Conservation (phyloP, 2,888 invertebrate genomes). For the Chloroclystis v-ata region DNA sequence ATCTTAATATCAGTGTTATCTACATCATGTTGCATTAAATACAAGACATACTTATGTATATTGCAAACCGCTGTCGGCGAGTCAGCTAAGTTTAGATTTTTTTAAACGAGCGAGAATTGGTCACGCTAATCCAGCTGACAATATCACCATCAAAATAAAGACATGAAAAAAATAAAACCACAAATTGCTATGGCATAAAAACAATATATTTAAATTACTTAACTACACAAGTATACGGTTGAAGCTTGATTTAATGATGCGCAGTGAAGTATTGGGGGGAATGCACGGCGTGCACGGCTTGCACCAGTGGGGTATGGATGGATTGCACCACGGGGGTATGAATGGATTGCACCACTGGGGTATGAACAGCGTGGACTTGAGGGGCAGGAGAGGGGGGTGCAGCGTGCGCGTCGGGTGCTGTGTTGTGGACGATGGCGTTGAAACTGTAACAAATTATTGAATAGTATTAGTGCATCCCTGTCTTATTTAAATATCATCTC, state of each 20-base stretch:
- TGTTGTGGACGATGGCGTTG: constrained; percentile 61
- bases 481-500: too few relatives aligned
- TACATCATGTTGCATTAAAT: too few relatives aligned
- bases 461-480: too few relatives aligned
- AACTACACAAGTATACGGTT: constrained; percentile 17
- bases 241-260: constrained; percentile 46
- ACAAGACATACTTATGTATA: too few relatives aligned
- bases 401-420: constrained; percentile 29
- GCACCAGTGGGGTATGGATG: constrained; percentile 36
- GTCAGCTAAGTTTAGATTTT: too few relatives aligned
- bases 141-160: too few relatives aligned
- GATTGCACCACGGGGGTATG: constrained; percentile 31
- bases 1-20: too few relatives aligned
- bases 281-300: constrained; percentile 32
- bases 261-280: constrained; percentile 44
- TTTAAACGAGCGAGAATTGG: too few relatives aligned
- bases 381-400: constrained; percentile 22
- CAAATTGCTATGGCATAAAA: constrained; percentile 19
- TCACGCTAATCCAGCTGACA: too few relatives aligned
- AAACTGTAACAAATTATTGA: constrained; percentile 46
- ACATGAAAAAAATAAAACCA: constrained; percentile 6
- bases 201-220: constrained; percentile 28
- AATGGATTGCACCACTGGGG: constrained; percentile 29
- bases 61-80: too few relatives aligned
- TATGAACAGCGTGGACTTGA: constrained; percentile 34